Percentiles rank a stretch among this genome's conserved stretches.
Conservation (phyloP, 2,113 vertebrate genomes). For the Silurus asotus region DNA sequence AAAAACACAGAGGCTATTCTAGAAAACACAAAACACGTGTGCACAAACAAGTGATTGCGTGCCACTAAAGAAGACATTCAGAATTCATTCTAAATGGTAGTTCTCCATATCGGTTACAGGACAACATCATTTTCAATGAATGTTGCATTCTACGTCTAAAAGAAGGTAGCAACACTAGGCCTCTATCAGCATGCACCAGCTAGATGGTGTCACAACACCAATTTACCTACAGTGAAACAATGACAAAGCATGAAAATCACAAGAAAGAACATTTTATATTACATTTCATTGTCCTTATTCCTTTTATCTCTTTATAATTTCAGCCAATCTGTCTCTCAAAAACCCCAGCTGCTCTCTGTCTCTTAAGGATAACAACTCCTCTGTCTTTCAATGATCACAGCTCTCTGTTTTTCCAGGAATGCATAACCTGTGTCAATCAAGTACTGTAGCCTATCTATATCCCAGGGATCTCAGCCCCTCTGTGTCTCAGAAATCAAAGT, state of each 20-base stretch:
- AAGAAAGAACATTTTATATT: background rate
- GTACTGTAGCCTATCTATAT: background rate
- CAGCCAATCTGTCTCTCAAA: background rate
- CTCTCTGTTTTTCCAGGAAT: too few species aligned
- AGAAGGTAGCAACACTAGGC: background rate
- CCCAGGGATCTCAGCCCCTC: background rate
- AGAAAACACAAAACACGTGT: too few species aligned
- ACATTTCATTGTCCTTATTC: too few species aligned
- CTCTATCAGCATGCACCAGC: slow-evolving; percentile 1
- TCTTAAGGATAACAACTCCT: background rate
- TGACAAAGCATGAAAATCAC: background rate
- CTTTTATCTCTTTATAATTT: background rate
- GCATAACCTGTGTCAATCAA: background rate
- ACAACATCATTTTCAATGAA: too few species aligned
- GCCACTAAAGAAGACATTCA: too few species aligned
- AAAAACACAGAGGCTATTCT: too few species aligned
- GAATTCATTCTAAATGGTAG: too few species aligned
- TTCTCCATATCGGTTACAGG: too few species aligned
- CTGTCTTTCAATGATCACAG: background rate
- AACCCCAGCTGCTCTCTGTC: background rate
- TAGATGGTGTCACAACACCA: background rate
- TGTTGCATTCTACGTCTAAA: background rate
- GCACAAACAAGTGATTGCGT: too few species aligned
- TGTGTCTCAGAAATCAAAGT: background rate
- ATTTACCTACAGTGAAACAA: background rate